Evolutionary conservation across 2,888 invertebrate genomes (phyloP), one percentile per base, ranked within the genome.

Genomic region (Formica aserva): DNA sequence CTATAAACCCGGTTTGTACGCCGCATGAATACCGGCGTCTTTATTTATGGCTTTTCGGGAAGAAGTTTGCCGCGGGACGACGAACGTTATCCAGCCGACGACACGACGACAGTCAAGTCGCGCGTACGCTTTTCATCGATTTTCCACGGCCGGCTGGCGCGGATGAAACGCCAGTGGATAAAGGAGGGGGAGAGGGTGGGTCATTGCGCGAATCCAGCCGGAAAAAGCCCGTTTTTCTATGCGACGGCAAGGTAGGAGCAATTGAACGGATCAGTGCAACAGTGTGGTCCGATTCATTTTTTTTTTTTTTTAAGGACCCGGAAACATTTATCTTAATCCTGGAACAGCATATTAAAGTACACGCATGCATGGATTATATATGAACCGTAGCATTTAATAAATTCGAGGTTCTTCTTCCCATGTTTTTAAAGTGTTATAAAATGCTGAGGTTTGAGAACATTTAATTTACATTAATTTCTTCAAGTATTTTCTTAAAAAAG

Each of bases 11-110:
- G 69, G 82, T 74, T 82, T 74, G 81, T 86, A 90, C 87, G 90
- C 83, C 76, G 75, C 87, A 87, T 86, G 90, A 92, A 92, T 92
- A 91, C 91, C 83, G 74, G 67, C 85, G 83, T 82, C 85, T 86
- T 92, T 92, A 92, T 92, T 93, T 93, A 92, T 91, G 85, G 85
- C 86, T 86, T 87, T 85, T 86, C 82, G 75, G 84, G 82, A 89
- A 71, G 92, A 93, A 85, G 91, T 89, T 85, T 76, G 84, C 81
- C 88, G 93, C 55, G 86, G 87, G 74, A 45, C 66, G 83, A 85
- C 32, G 75, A 76, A 66, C 77, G 48, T 48, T 65, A 75, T 80
- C 72, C 83, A 26, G 45, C 76, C 80, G 83, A 81, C 88, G 82
- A 69, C 83, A 57, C 80, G 82, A 82, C 82, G 82, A 76, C 83